phyloP scores from a whole-genome alignment of 2,888 invertebrate genomes.

The Synanthedon myopaeformis region DNA sequence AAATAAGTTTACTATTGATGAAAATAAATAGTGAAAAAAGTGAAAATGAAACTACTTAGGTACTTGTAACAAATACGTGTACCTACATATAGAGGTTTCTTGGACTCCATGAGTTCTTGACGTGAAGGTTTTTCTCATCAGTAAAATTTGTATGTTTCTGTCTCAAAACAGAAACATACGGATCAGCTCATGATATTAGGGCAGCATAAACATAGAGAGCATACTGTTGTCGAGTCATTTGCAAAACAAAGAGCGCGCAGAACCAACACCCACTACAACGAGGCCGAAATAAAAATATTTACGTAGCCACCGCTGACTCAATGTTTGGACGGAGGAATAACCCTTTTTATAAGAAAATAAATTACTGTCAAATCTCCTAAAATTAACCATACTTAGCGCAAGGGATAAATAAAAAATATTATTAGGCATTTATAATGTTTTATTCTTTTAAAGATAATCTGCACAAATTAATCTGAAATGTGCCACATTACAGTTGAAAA shows the following conservation, averaged over 20 bases:
- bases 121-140: too few species aligned
- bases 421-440: too few species aligned
- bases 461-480: too few species aligned
- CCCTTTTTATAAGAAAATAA: slow-evolving; percentile 47
- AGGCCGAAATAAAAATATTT: slow-evolving; percentile 65
- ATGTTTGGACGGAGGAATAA: slow-evolving; percentile 50
- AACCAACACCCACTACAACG: too few species aligned
- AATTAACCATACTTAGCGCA: slow-evolving; percentile 6
- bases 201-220: slow-evolving; percentile 44
- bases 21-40: too few species aligned
- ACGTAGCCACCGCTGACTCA: slow-evolving; percentile 54
- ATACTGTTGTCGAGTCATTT: slow-evolving; percentile 45
- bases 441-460: too few species aligned
- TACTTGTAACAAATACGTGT: too few species aligned
- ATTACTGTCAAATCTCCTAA: slow-evolving; percentile 39
- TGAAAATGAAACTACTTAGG: too few species aligned
- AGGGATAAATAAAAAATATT: neutral
- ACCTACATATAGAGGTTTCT: too few species aligned
- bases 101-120: too few species aligned
- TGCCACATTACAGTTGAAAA: too few species aligned
- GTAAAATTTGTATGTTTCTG: neutral
- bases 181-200: slow-evolving; percentile 41
- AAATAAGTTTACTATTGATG: too few species aligned
- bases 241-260: slow-evolving; percentile 58
- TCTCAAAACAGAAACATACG: slow-evolving; percentile 26